Percentiles rank a stretch among this genome's conserved stretches.
These are phyloP conservation scores for Alouatta palliata DNA, from an alignment of 2,113 vertebrate genomes.

Conservation along the genomic window DNA sequence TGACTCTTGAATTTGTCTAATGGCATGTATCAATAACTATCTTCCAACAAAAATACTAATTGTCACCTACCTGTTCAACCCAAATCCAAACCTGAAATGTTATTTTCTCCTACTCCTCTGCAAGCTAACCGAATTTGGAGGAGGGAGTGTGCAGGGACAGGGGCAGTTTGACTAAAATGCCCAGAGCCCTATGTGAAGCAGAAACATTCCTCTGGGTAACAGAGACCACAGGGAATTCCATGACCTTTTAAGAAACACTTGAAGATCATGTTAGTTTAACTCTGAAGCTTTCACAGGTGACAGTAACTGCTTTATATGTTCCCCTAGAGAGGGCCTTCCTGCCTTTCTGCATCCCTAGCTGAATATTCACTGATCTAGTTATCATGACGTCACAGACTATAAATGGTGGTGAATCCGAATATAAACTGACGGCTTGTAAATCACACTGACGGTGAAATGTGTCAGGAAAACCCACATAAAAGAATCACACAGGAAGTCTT, in stretches of 20 bases:
- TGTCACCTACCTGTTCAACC: background rate
- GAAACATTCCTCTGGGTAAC: background rate
- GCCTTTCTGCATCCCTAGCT: background rate
- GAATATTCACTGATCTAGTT: slow-evolving; percentile 8
- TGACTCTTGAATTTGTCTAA: background rate
- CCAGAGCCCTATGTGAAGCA: background rate
- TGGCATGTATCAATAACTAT: background rate
- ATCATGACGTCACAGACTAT: background rate
- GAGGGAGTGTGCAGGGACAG: too few species aligned
- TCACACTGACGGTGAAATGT: background rate
- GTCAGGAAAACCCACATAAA: slow-evolving; percentile 18
- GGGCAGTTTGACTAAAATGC: background rate
- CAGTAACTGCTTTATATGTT: background rate
- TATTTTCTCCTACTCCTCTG: slow-evolving; percentile 24
- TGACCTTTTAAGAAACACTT: background rate
- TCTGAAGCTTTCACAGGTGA: background rate
- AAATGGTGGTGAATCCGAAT: background rate
- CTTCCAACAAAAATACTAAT: slow-evolving; percentile 34
- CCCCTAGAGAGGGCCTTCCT: background rate
- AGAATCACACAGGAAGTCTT: background rate
- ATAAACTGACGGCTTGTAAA: slow-evolving; percentile 17
- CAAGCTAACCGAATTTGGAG: background rate
- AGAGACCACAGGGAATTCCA: background rate
- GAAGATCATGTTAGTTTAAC: background rate
- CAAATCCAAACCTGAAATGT: background rate